phyloP scores from a whole-genome alignment of 2,113 vertebrate species.

The Chroicocephalus ridibundus region DNA sequence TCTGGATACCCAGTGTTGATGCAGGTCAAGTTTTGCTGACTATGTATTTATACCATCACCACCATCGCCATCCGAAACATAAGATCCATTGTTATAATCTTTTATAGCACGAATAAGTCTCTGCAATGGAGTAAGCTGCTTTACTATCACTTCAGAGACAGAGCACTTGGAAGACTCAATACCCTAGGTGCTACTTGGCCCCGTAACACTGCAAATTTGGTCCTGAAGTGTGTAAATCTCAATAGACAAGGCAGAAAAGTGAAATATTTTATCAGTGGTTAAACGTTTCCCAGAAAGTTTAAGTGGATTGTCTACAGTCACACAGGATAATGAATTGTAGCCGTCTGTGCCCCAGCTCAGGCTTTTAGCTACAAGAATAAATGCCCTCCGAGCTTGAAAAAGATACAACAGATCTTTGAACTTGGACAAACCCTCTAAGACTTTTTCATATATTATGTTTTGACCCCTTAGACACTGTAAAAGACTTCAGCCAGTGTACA shows the following conservation, averaged over 20 bases:
- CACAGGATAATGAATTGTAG: background rate
- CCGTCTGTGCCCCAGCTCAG: background rate
- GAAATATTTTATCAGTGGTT: background rate
- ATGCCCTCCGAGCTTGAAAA: background rate
- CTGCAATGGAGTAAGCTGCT: background rate
- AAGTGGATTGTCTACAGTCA: background rate
- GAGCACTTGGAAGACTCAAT: background rate
- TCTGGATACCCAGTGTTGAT: background rate
- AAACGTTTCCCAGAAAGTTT: background rate
- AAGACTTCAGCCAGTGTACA: background rate
- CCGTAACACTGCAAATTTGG: background rate
- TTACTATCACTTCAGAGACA: background rate
- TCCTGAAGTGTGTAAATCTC: background rate
- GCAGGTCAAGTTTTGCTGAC: background rate
- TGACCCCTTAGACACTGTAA: background rate
- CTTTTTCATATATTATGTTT: background rate
- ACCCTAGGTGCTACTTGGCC: background rate
- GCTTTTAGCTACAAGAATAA: background rate
- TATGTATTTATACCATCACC: background rate
- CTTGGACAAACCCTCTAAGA: background rate
- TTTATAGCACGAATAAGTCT: background rate
- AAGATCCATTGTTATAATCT: background rate
- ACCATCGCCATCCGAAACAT: fast-evolving
- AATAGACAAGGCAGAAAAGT: background rate
- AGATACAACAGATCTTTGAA: background rate